Percentiles rank a stretch among this genome's conserved stretches.
Evolutionary conservation across 2,113 vertebrate genomes (phyloP).

Genomic region (Plectropomus leopardus): DNA sequence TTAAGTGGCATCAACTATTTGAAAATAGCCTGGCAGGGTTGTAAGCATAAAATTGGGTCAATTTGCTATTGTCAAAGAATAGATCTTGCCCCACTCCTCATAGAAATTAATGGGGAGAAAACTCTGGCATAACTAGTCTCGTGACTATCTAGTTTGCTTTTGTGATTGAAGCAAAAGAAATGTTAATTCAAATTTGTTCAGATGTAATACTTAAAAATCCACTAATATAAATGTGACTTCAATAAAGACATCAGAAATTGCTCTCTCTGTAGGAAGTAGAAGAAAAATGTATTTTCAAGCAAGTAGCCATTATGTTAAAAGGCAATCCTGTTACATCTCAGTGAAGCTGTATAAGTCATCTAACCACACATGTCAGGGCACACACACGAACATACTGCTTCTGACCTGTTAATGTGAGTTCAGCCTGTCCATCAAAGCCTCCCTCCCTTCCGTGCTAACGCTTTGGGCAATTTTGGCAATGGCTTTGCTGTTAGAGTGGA

Average conservation of each 20-base stretch:
- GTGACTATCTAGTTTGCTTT: background rate
- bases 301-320: background rate
- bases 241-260: background rate
- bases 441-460: slow-evolving; percentile 7
- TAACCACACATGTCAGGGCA: slow-evolving; percentile 12
- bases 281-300: background rate
- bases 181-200: background rate
- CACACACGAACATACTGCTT: background rate
- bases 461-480: slow-evolving; percentile 42
- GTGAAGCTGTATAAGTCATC: background rate
- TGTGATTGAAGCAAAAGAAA: background rate
- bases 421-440: slow-evolving; percentile 42
- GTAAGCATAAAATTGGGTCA: background rate
- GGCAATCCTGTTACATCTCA: background rate
- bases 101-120: background rate
- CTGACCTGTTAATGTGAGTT: slow-evolving; percentile 62
- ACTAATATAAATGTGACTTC: no score
- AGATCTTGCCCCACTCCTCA: background rate
- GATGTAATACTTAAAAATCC: no score
- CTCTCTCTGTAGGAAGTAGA: background rate
- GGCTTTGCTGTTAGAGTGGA: slow-evolving; percentile 72
- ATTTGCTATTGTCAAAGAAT: background rate
- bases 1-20: no score
- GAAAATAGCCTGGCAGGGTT: no score
- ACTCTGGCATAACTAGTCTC: background rate